phyloP scores from a whole-genome alignment of 2,888 invertebrate species.

The Balanococcus diminutus region DNA sequence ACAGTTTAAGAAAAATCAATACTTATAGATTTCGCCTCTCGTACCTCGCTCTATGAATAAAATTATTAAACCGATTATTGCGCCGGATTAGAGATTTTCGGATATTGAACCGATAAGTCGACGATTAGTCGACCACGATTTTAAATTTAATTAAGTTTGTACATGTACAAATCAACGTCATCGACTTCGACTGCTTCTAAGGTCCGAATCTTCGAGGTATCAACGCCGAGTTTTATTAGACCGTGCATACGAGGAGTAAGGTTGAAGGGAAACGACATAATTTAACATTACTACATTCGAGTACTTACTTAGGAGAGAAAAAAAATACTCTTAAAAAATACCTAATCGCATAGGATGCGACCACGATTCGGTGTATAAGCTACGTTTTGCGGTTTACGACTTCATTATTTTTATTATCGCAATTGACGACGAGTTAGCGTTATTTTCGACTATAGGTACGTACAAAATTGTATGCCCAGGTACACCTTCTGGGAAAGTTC shows the following conservation, averaged over 20 bases:
- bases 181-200: conserved; percentile 5
- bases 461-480: no score
- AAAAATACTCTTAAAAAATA: not conserved
- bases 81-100: not conserved
- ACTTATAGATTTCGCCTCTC: not conserved
- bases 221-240: conserved; percentile 16
- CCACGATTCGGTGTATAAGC: conserved; percentile 12
- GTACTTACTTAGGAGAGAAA: not conserved
- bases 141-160: conserved; percentile 35
- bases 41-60: not conserved
- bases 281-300: not conserved
- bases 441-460: not conserved
- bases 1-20: not conserved
- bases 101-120: conserved; percentile 27
- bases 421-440: not conserved
- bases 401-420: conserved; percentile 32
- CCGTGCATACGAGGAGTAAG: no score
- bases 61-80: conserved; percentile 20
- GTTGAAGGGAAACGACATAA: conserved; percentile 27
- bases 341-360: no score
- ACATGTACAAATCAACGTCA: conserved; percentile 21
- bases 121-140: not conserved
- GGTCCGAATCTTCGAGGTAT: conserved; percentile 1
- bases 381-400: conserved; percentile 34
- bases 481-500: conserved; percentile 36